A percentile compares a stretch with the other conserved stretches of the same genome.
Conservation (phyloP, 1,140 invertebrate species). For the Apolygus lucorum region DNA sequence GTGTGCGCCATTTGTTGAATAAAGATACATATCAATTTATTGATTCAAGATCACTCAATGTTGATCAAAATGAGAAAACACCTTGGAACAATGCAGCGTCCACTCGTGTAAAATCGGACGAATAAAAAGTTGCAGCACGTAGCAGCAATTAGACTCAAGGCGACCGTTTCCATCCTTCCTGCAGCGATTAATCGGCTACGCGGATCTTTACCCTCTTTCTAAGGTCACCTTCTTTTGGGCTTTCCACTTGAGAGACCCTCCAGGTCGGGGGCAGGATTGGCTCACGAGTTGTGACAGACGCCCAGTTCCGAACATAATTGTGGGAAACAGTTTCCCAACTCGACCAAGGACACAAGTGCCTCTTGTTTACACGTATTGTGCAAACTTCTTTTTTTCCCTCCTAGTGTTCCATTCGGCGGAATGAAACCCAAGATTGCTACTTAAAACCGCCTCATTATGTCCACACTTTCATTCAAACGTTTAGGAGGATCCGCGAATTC, state of each 20-base stretch:
- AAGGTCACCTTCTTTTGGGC: not conserved
- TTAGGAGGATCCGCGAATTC: too few relatives aligned
- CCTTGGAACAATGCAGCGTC: too few relatives aligned
- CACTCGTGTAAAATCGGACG: too few relatives aligned
- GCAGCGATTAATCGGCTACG: not conserved
- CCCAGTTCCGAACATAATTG: not conserved
- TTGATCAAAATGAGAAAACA: too few relatives aligned
- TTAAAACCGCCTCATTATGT: not conserved
- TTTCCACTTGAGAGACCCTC: not conserved
- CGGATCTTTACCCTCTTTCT: not conserved
- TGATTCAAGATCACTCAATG: too few relatives aligned
- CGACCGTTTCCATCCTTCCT: not conserved
- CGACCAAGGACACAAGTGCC: not conserved
- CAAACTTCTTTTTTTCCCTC: not conserved
- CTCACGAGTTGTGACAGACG: not conserved
- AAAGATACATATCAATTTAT: too few relatives aligned
- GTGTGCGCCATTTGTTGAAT: too few relatives aligned
- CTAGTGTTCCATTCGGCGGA: not conserved
- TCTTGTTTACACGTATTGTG: not conserved
- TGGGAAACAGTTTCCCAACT: not conserved
- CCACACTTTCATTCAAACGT: not conserved
- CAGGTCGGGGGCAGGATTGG: not conserved
- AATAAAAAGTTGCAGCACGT: not conserved
- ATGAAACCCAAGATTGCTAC: not conserved
- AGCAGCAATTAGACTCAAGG: not conserved